Percentiles rank a stretch among this genome's conserved stretches.
Evolutionary conservation across 2,113 vertebrate species (phyloP).

Genomic region (Trinectes maculatus): DNA sequence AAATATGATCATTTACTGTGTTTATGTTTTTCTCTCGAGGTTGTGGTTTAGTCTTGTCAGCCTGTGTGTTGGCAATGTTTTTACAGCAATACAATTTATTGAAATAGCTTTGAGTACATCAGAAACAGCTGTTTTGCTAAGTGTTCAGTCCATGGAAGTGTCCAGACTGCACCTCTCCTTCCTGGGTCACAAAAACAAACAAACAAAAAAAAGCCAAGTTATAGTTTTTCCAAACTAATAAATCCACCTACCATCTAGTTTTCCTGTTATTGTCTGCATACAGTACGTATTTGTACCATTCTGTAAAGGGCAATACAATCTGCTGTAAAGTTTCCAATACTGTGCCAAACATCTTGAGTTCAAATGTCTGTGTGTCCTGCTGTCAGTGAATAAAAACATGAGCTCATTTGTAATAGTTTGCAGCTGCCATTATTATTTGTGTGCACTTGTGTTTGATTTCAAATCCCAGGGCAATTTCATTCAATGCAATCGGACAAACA

Average conservation of each 20-base stretch:
- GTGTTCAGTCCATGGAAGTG: conserved; percentile 17
- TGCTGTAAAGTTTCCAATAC: conserved; percentile 59
- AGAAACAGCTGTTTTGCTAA: conserved; percentile 35
- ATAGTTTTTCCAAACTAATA: conserved; percentile 14
- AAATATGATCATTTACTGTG: conserved; percentile 37
- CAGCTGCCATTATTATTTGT: conserved; percentile 22
- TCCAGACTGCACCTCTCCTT: conserved; percentile 25
- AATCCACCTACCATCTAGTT: conserved; percentile 23
- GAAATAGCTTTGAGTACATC: conserved; percentile 36
- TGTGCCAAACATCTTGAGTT: conserved; percentile 58
- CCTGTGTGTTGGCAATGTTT: conserved; percentile 37
- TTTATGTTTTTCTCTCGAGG: conserved; percentile 30
- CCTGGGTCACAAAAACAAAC: conserved; percentile 18
- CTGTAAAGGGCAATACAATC: conserved; percentile 59
- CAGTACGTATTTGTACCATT: conserved; percentile 29
- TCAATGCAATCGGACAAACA: conserved; percentile 2
- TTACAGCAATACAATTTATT: conserved; percentile 67
- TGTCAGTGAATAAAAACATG: conserved; percentile 70
- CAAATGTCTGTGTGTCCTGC: conserved; percentile 41
- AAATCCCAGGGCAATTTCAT: not conserved
- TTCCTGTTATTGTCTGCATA: conserved; percentile 38
- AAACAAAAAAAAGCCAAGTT: conserved; percentile 2
- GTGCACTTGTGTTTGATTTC: not conserved
- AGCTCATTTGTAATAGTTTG: conserved; percentile 52
- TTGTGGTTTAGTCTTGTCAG: conserved; percentile 36